Percentiles rank a stretch among this genome's conserved stretches.
Evolutionary conservation across 1,140 invertebrate species (phyloP).

Genomic region (Gryon sp.): DNA sequence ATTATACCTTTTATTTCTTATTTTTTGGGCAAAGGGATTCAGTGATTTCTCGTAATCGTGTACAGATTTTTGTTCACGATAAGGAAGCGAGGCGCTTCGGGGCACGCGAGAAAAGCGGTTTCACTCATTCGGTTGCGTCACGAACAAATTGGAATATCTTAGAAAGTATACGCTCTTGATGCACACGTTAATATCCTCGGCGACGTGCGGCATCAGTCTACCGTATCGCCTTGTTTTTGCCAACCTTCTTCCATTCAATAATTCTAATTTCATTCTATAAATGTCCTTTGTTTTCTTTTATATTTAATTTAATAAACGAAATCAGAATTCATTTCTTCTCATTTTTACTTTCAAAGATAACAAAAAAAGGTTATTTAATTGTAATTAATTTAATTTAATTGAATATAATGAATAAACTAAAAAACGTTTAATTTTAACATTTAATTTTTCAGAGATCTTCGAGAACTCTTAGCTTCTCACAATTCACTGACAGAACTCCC

Average conservation of each 20-base stretch:
- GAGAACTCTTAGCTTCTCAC: constrained; percentile 87
- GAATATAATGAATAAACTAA: too few relatives aligned
- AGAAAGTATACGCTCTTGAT: constrained; percentile 69
- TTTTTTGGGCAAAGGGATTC: too few relatives aligned
- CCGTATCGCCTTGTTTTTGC: constrained; percentile 63
- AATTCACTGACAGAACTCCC: constrained; percentile 88
- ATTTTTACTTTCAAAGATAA: background rate
- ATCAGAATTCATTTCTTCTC: background rate
- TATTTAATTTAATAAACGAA: too few relatives aligned
- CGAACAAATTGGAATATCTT: constrained; percentile 68
- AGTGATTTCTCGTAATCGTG: constrained; percentile 12
- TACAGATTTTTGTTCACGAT: constrained; percentile 26
- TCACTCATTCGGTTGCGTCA: constrained; percentile 72
- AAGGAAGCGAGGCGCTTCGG: constrained; percentile 41
- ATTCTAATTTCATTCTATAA: too few relatives aligned
- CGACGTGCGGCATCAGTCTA: constrained; percentile 60
- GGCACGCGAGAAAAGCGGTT: constrained; percentile 70
- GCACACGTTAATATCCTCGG: constrained; percentile 67
- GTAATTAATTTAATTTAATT: background rate
- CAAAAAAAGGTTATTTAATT: background rate
- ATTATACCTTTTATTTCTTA: too few relatives aligned
- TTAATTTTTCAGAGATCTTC: constrained; percentile 80
- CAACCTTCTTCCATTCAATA: constrained; percentile 10
- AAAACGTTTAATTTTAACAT: background rate
- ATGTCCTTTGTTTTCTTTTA: too few relatives aligned